These are phyloP conservation scores for Bombus soroeensis DNA, from an alignment of 1,140 invertebrate genomes.

Conservation along the genomic window DNA sequence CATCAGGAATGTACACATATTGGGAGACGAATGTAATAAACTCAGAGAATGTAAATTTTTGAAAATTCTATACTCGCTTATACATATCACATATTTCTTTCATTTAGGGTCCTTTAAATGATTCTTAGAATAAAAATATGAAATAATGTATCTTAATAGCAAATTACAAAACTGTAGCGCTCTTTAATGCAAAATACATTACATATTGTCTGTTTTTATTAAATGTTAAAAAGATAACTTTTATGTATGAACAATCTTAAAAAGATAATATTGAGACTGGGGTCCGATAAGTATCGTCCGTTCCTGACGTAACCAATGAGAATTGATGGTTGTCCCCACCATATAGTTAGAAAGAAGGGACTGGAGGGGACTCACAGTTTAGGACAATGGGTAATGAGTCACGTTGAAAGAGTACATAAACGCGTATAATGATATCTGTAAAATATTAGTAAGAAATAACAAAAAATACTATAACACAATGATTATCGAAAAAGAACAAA, in stretches of 20 bases:
- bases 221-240: not conserved
- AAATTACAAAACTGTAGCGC: not conserved
- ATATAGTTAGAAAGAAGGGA: not conserved
- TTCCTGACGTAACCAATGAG: constrained; percentile 29
- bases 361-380: constrained; percentile 15
- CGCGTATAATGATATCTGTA: not conserved
- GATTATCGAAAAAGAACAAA: not conserved
- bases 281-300: not conserved
- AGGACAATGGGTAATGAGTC: constrained; percentile 41
- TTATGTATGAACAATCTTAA: not conserved
- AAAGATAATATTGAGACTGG: not conserved
- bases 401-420: not conserved
- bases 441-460: not conserved
- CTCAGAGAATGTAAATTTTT: not conserved
- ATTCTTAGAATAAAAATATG: not conserved
- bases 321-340: constrained; percentile 7
- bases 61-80: not conserved
- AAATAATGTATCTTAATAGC: too few relatives aligned
- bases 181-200: not conserved
- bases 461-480: not conserved
- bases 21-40: not conserved
- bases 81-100: not conserved
- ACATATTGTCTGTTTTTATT: not conserved
- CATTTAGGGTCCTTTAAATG: too few relatives aligned
- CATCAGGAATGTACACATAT: not conserved